Conservation (phyloP, 1,140 invertebrate genomes). For the Oscheius sp. region DNA sequence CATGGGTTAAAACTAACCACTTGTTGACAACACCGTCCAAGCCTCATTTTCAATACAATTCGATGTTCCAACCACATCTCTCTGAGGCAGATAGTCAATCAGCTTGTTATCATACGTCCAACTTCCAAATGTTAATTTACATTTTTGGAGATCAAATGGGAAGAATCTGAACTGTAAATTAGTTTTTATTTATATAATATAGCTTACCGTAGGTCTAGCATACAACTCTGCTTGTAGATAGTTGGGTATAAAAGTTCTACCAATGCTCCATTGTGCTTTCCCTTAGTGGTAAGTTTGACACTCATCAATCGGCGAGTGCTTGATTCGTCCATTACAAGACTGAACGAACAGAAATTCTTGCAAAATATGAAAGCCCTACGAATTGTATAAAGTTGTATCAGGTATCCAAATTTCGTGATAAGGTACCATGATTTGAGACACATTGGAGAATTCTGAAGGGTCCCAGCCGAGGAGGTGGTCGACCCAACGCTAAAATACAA, state of each 20-base stretch:
- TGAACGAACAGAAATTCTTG: conserved; percentile 15
- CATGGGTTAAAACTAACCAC: conserved; percentile 16
- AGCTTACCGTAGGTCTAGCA: conserved; percentile 45
- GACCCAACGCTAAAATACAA: conserved; percentile 51
- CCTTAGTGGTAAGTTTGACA: conserved; percentile 45
- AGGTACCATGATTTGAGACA: conserved; percentile 52
- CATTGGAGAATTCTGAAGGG: conserved; percentile 46
- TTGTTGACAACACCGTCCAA: conserved; percentile 36
- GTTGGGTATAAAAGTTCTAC: conserved; percentile 55
- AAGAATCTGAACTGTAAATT: conserved; percentile 23
- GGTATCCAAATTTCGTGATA: conserved; percentile 51
- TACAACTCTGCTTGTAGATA: conserved; percentile 54
- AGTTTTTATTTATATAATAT: not conserved
- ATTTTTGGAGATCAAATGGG: conserved; percentile 47
- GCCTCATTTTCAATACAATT: conserved; percentile 53
- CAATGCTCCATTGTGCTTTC: conserved; percentile 33
- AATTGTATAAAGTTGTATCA: conserved; percentile 53
- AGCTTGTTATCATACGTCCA: conserved; percentile 63
- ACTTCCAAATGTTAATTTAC: conserved; percentile 63
- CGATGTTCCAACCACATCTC: conserved; percentile 41
- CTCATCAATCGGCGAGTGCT: conserved; percentile 47
- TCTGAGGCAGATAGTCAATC: conserved; percentile 53
- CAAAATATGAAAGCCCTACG: conserved; percentile 27
- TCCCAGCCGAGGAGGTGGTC: conserved; percentile 55
- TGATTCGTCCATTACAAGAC: conserved; percentile 51